phyloP scores from a whole-genome alignment of 1,140 invertebrate genomes.

The Calephelis virginiensis region DNA sequence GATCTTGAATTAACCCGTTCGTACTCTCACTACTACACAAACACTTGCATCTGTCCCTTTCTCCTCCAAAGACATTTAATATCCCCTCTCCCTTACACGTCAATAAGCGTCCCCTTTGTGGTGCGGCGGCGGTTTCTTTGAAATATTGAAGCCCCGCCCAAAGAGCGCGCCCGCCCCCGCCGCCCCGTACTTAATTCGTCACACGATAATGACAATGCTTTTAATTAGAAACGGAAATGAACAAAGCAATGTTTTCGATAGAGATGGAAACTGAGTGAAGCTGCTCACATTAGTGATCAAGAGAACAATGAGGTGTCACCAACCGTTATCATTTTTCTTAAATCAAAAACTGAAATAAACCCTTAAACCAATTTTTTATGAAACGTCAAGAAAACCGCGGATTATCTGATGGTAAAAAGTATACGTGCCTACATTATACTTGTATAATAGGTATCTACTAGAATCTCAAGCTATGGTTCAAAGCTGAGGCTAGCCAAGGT shows the following conservation, averaged over 20 bases:
- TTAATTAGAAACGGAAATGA: slow-evolving; percentile 66
- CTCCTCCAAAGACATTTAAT: not conserved
- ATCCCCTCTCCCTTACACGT: slow-evolving; percentile 40
- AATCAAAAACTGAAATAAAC: too few species aligned
- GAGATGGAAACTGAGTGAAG: too few species aligned
- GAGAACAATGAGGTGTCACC: too few species aligned
- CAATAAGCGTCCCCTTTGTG: slow-evolving; percentile 52
- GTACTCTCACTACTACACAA: slow-evolving; percentile 58
- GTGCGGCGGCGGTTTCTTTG: slow-evolving; percentile 60
- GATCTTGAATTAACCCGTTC: slow-evolving; percentile 72
- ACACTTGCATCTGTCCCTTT: slow-evolving; percentile 39
- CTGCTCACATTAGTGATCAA: too few species aligned
- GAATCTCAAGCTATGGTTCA: too few species aligned
- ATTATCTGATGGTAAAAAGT: too few species aligned
- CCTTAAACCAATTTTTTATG: too few species aligned
- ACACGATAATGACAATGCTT: slow-evolving; percentile 71
- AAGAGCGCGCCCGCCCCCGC: slow-evolving; percentile 37
- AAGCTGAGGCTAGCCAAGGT: too few species aligned
- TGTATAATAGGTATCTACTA: too few species aligned
- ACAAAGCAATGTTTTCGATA: slow-evolving; percentile 18
- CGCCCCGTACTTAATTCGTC: slow-evolving; percentile 65
- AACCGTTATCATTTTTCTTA: too few species aligned
- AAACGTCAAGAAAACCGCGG: too few species aligned
- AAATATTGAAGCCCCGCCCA: slow-evolving; percentile 55
- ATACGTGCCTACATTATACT: too few species aligned